Conservation (phyloP, 2,888 invertebrate genomes). For the Diaprepes abbreviatus region DNA sequence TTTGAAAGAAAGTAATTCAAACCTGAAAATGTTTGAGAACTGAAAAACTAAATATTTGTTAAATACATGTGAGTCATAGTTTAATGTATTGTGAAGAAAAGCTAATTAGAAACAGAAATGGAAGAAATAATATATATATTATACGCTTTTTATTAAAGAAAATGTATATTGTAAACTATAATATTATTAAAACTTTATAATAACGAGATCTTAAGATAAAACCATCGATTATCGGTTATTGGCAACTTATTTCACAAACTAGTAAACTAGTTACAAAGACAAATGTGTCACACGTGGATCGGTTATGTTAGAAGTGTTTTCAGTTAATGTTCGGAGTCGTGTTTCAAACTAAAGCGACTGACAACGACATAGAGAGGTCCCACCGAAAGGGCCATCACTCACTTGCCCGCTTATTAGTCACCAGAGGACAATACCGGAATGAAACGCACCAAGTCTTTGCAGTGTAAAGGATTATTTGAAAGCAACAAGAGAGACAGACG, state of each 20-base stretch:
- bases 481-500: slow-evolving; percentile 20
- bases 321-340: slow-evolving; percentile 9
- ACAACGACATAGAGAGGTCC: slow-evolving; percentile 50
- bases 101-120: no score
- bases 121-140: no score
- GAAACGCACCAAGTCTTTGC: slow-evolving; percentile 29
- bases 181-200: no score
- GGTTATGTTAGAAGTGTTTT: slow-evolving; percentile 27
- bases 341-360: slow-evolving; percentile 35
- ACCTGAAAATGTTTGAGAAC: no score
- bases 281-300: background rate
- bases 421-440: slow-evolving; percentile 53
- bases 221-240: background rate
- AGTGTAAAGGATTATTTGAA: slow-evolving; percentile 41
- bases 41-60: no score
- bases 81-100: background rate
- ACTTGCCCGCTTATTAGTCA: slow-evolving; percentile 58
- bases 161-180: no score
- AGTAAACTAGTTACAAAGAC: background rate
- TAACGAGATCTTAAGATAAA: background rate
- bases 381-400: slow-evolving; percentile 55
- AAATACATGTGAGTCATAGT: no score
- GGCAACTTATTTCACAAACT: no score
- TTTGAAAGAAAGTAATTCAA: no score
- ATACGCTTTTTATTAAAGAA: no score